Evolutionary conservation across 2,888 invertebrate genomes (phyloP).

Genomic region (Andrena haemorrhoa): DNA sequence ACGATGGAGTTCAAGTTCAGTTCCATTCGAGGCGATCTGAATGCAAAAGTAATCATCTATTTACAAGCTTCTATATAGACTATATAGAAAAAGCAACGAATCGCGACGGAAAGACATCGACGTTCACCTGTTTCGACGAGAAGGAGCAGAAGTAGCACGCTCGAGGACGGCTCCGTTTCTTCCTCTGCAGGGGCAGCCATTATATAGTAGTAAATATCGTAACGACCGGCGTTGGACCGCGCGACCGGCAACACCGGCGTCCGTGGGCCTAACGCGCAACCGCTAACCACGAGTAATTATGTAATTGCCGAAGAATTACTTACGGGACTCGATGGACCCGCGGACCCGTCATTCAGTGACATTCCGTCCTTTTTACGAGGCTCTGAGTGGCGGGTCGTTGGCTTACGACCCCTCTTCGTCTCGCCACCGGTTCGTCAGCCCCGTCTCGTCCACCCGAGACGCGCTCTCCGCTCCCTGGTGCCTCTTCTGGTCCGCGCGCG

Average conservation of each 20-base stretch:
- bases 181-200: slow-evolving; percentile 78
- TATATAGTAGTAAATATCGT: slow-evolving; percentile 85
- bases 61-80: background rate
- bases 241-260: slow-evolving; percentile 54
- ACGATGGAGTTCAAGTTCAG: too few relatives aligned
- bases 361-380: slow-evolving; percentile 83
- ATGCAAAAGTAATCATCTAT: background rate
- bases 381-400: slow-evolving; percentile 81
- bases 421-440: background rate
- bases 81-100: background rate
- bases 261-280: slow-evolving; percentile 58
- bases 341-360: slow-evolving; percentile 83
- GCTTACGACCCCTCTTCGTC: slow-evolving; percentile 33
- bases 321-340: slow-evolving; percentile 77
- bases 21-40: too few relatives aligned
- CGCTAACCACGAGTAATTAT: slow-evolving; percentile 83
- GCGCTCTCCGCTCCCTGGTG: background rate
- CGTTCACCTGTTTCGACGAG: slow-evolving; percentile 45
- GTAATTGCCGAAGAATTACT: slow-evolving; percentile 85
- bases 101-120: background rate
- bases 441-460: background rate
- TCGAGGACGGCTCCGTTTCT: slow-evolving; percentile 65
- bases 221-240: slow-evolving; percentile 77
- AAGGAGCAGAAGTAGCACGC: slow-evolving; percentile 38
- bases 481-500: slow-evolving; percentile 10